These are phyloP conservation scores for Apteryx owenii DNA, from an alignment of 2,113 vertebrate genomes.

Conservation along the genomic window DNA sequence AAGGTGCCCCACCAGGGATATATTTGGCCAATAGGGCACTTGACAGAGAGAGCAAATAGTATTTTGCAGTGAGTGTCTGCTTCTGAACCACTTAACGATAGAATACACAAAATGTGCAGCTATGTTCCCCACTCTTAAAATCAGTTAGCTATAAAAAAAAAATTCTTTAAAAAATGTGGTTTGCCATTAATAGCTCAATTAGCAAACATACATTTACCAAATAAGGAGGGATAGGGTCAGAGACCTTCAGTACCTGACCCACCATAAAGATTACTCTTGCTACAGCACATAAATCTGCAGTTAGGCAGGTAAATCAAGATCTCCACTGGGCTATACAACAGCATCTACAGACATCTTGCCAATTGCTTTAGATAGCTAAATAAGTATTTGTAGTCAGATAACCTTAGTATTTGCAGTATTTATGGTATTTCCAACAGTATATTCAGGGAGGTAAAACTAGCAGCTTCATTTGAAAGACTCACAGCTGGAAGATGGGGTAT, in stretches of 20 bases:
- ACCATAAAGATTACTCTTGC: neutral
- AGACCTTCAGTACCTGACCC: neutral
- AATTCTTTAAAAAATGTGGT: neutral
- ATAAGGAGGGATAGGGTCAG: neutral
- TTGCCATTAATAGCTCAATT: neutral
- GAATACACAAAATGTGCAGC: neutral
- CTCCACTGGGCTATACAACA: neutral
- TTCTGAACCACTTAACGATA: neutral
- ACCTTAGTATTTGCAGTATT: neutral
- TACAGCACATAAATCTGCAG: neutral
- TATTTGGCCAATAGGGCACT: neutral
- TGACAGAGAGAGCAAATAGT: neutral
- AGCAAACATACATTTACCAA: neutral
- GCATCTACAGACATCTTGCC: neutral
- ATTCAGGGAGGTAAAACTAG: neutral
- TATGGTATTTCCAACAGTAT: neutral
- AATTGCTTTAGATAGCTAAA: neutral
- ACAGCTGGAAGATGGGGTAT: neutral
- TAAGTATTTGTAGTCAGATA: conserved; percentile 12
- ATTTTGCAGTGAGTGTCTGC: neutral
- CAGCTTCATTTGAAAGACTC: neutral
- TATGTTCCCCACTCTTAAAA: neutral
- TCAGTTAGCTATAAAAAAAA: neutral
- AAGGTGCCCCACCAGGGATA: neutral
- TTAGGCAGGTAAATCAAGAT: neutral